Evolutionary conservation across 2,113 vertebrate genomes (phyloP), one percentile per base, ranked within the genome.

Genomic region (Penelope pileata): DNA sequence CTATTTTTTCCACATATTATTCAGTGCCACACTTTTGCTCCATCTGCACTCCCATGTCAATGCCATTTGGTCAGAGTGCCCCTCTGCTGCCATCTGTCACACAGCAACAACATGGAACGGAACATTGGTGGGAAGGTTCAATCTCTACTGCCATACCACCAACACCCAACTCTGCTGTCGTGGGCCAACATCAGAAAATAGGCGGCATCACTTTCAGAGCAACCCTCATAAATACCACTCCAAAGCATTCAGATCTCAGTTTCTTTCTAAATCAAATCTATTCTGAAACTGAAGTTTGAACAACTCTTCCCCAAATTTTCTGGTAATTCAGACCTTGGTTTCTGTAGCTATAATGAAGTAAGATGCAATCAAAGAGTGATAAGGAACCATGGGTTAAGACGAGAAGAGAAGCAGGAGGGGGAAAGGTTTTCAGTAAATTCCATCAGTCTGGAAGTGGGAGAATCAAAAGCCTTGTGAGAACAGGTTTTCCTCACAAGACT

Each of bases 401-500:
- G 34, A 12, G 15, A 93, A 90, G 42, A 90, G 38, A 11, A 67
- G 47, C 3, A 69, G 29, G 70, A 94, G 72, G 12, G 21, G 53
- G n/a, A 84, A 88, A 64, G 80, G 18, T 86, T 95, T 94, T 92
- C 34, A 72, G 69, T 73, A 66, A 47, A 56, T 95, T 68, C 88
- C 77, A 60, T 81, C 80, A 53, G 45, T 53, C 83, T 86, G 66
- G 40, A 84, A 93, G 80, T 16, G 72, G 73, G 23, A 86, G 56
- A 93, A 95, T 86, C 88, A 96, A 91, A 90, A 92, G 73, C 83
- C 76, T 94, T 79, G 64, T 58, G 69, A 90, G 88, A 97, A 95
- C 93, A 86, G 82, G 96, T 91, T 96, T 94, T 93, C 74, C 77
- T 86, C 77, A 62, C 66, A 96, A 88, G 92, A 34, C 80, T 97